Conservation (phyloP, 1,140 invertebrate species). For the Drosophila malerkotliana region DNA sequence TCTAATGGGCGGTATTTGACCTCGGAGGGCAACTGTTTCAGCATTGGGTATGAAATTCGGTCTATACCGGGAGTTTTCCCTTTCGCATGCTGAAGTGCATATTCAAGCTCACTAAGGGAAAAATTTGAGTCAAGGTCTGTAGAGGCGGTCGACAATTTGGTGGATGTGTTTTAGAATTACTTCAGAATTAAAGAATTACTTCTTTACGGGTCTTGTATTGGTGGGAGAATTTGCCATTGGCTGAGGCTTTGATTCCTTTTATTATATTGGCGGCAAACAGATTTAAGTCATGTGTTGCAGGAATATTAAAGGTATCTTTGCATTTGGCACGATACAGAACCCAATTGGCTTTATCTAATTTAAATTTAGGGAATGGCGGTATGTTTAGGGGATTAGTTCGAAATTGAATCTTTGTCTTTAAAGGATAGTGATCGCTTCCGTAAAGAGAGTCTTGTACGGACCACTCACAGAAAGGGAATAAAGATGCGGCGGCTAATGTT, state of each 20-base stretch:
- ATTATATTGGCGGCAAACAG: constrained; percentile 20
- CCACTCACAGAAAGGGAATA: constrained; percentile 21
- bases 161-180: no score
- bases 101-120: constrained; percentile 8
- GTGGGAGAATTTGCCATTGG: not conserved
- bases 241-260: constrained; percentile 20
- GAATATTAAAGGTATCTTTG: constrained; percentile 6
- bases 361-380: constrained; percentile 2
- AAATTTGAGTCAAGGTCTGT: constrained; percentile 8
- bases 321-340: not conserved
- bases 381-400: not conserved
- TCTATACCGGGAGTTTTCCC: not conserved
- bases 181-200: constrained; percentile 4
- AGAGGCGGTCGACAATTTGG: not conserved
- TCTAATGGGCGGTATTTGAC: not conserved
- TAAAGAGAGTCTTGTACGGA: constrained; percentile 17
- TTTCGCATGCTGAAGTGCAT: constrained; percentile 2
- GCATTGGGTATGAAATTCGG: no score
- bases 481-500: constrained; percentile 12
- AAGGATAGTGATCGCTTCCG: constrained; percentile 19
- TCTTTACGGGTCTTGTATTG: not conserved
- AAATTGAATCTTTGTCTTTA: not conserved
- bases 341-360: constrained; percentile 4
- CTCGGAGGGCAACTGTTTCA: constrained; percentile 8
- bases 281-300: constrained; percentile 20